Base-by-base conservation (phyloP, 2,113 vertebrate genomes). In the Telmatochromis sp. region DNA sequence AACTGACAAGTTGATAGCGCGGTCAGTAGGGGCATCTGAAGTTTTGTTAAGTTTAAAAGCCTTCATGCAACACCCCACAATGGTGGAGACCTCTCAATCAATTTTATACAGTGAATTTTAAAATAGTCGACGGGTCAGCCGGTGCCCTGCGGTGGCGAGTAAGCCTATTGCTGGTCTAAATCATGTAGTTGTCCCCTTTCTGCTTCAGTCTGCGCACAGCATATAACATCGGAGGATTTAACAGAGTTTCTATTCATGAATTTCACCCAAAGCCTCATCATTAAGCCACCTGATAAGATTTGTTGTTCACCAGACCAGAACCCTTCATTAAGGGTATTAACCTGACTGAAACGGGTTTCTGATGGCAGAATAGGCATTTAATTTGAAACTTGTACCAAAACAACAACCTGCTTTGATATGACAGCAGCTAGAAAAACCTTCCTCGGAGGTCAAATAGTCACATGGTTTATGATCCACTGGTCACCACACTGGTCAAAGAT, bases 321-420 rank as follows among this genome's bases (percentile, higher is more conserved):
- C 83, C 37, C 13, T 81, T 80, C 79, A 85, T 75, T 57, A 21
- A 19, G 60, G 45, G 26, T 21, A 93, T 91, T 75, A 82, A 95
- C 60, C 91, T 90, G 91, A 94, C 42, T 53, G 81, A 91, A 90
- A 92, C 90, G 53, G 21, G 19, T 83, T 88, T 93, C 54, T 86
- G 87, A 86, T 90, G 90, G 80, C 89, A 95, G 93, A 93, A 84
- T 90, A 92, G 86, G 86, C 85, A 91, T 95, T 95, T 95, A 95
- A 95, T 95, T 92, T 93, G 83, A 89, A 93, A 92, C 89, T 83
- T 90, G 82, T 95, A 95, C 92, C 89, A 95, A 95, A 95, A 95
- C 92, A 92, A 94, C 92, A 95, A 96, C 93, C 92, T 95, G 94
- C 92, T 89, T 85, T 92, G 85, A 93, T 93, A 92, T 93, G 92